phyloP scores from a whole-genome alignment of 2,113 vertebrate genomes.

The Acrocephalus kingi region DNA sequence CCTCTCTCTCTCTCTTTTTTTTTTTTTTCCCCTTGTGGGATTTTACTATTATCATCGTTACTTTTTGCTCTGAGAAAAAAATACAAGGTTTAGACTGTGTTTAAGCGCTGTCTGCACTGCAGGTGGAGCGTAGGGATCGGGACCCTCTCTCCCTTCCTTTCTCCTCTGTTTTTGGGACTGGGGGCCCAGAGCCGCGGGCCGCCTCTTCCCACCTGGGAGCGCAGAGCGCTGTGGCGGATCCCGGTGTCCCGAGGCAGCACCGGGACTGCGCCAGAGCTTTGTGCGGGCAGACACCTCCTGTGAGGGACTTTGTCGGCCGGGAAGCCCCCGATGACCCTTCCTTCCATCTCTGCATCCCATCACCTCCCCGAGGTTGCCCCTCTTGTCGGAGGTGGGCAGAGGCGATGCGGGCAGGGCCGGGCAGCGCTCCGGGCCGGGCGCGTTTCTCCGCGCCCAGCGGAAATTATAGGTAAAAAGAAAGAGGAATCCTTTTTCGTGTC shows the following conservation, averaged over 20 bases:
- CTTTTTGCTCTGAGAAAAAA: not conserved
- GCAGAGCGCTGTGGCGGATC: not conserved
- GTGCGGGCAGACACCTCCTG: not conserved
- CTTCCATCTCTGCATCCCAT: not conserved
- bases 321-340: not conserved
- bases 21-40: not conserved
- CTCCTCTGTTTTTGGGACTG: fast-evolving
- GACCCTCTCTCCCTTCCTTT: fast-evolving
- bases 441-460: not conserved
- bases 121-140: not conserved
- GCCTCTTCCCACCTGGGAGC: not conserved
- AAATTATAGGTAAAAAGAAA: not conserved
- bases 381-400: not conserved
- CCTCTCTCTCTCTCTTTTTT: no score
- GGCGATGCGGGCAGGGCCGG: not conserved
- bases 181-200: not conserved
- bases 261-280: not conserved
- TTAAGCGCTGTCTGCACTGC: not conserved
- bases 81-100: fast-evolving
- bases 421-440: not conserved
- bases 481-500: not conserved
- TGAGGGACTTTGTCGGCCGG: not conserved
- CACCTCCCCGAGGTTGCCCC: not conserved
- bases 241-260: not conserved
- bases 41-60: not conserved